phyloP scores from a whole-genome alignment of 2,888 invertebrate genomes.

The Macaria liturata region DNA sequence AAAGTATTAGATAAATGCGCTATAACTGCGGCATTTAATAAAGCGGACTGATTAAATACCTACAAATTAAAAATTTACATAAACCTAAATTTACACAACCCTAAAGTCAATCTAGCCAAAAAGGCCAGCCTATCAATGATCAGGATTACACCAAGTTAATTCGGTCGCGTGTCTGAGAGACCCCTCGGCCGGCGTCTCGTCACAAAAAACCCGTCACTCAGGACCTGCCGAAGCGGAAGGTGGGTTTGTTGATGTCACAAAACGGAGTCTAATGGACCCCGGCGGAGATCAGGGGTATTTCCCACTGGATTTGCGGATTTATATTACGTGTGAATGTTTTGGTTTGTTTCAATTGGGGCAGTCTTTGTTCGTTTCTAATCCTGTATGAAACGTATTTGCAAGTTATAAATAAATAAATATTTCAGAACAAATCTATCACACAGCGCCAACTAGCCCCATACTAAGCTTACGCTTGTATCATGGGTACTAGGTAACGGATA shows the following conservation, averaged over 20 bases:
- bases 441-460: too few relatives aligned
- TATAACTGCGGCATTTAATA: too few relatives aligned
- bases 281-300: slow-evolving; percentile 28
- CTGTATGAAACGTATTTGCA: too few relatives aligned
- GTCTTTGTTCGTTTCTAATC: neutral
- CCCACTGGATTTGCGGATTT: slow-evolving; percentile 14
- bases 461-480: too few relatives aligned
- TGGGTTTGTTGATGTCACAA: slow-evolving; percentile 36
- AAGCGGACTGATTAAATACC: too few relatives aligned
- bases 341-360: neutral
- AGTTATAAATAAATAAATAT: too few relatives aligned
- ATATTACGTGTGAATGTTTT: slow-evolving; percentile 11
- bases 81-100: too few relatives aligned
- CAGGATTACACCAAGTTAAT: slow-evolving; percentile 77
- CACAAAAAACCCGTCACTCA: slow-evolving; percentile 61
- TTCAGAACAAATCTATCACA: too few relatives aligned
- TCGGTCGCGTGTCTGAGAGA: slow-evolving; percentile 66
- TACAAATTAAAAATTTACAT: too few relatives aligned
- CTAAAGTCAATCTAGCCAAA: too few relatives aligned
- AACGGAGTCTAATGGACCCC: slow-evolving; percentile 37
- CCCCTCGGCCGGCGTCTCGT: slow-evolving; percentile 41
- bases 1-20: too few relatives aligned
- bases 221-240: slow-evolving; percentile 48
- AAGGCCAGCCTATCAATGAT: slow-evolving; percentile 51
- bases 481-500: too few relatives aligned